A percentile compares a stretch with the other conserved stretches of the same genome.
Conservation (phyloP, 2,113 vertebrate species). For the Oplegnathus fasciatus region DNA sequence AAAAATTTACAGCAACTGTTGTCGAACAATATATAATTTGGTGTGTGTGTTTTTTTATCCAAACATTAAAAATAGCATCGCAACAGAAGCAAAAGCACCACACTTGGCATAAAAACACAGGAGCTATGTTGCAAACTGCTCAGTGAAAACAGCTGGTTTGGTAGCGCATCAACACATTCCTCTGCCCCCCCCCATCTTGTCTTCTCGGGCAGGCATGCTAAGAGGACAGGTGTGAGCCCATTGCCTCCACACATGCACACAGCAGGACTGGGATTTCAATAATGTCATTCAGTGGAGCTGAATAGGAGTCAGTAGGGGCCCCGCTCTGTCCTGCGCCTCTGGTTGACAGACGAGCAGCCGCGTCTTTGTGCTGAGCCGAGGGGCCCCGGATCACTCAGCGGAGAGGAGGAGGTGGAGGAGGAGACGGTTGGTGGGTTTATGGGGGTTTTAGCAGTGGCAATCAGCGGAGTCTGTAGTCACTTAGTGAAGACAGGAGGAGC, state of each 20-base stretch:
- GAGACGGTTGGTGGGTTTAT: constrained; percentile 53
- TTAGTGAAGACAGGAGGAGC: constrained; percentile 48
- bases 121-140: constrained; percentile 25
- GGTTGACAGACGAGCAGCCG: constrained; percentile 79
- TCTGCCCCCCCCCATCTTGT: constrained; percentile 49
- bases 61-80: constrained; percentile 15
- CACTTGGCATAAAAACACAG: constrained; percentile 28
- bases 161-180: constrained; percentile 67
- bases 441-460: constrained; percentile 38
- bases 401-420: constrained; percentile 56
- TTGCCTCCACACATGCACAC: constrained; percentile 67
- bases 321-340: constrained; percentile 60
- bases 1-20: not conserved
- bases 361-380: constrained; percentile 76
- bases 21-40: not conserved
- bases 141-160: constrained; percentile 68
- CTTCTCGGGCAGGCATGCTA: constrained; percentile 57
- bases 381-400: constrained; percentile 73
- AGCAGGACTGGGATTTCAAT: constrained; percentile 75
- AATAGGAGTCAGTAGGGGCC: constrained; percentile 77
- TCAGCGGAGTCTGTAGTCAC: constrained; percentile 48
- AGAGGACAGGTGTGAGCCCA: constrained; percentile 78
- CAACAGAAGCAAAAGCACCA: not conserved
- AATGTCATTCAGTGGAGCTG: constrained; percentile 77
- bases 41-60: not conserved